These are phyloP conservation scores for Cyprinella venusta DNA, from an alignment of 2,797 vertebrate genomes.

Conservation along the genomic window DNA sequence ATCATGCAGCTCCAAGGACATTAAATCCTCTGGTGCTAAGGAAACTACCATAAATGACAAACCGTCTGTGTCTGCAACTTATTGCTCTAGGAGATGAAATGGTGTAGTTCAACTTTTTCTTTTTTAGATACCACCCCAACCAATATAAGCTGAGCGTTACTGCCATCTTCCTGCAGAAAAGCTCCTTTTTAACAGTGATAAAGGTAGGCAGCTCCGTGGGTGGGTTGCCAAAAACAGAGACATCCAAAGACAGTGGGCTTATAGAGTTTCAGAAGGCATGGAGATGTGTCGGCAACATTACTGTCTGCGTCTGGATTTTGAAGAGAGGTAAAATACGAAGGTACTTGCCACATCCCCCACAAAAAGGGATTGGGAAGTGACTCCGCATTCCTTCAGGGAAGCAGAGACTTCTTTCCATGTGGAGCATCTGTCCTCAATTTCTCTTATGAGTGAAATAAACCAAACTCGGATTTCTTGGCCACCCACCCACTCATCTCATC, in stretches of 20 bases:
- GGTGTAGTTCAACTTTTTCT: slow-evolving; percentile 52
- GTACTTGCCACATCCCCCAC: slow-evolving; percentile 31
- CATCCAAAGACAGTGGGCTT: slow-evolving; percentile 41
- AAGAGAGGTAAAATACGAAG: slow-evolving; percentile 40
- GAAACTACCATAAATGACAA: slow-evolving; percentile 35
- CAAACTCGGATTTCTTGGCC: slow-evolving; percentile 23
- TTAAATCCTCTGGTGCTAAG: slow-evolving; percentile 22
- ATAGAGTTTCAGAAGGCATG: slow-evolving; percentile 27
- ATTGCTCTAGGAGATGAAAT: slow-evolving; percentile 46
- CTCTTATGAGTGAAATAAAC: slow-evolving; percentile 42
- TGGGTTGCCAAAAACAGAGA: slow-evolving; percentile 52
- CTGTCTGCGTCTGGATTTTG: slow-evolving; percentile 33
- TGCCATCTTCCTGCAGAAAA: slow-evolving; percentile 47
- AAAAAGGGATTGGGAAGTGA: slow-evolving; percentile 30
- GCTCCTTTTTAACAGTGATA: slow-evolving; percentile 50
- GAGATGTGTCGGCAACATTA: slow-evolving; percentile 31
- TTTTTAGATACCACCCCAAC: slow-evolving; percentile 34
- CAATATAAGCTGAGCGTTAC: slow-evolving; percentile 50
- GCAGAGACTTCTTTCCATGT: not conserved
- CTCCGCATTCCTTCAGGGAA: slow-evolving; percentile 30
- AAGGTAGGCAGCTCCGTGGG: slow-evolving; percentile 47
- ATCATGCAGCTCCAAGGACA: slow-evolving; percentile 30
- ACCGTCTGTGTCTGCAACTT: slow-evolving; percentile 32
- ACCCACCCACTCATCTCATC: slow-evolving; percentile 48
- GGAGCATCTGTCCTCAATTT: slow-evolving; percentile 35